A percentile compares a stretch with the other conserved stretches of the same genome.
Evolutionary conservation across 2,113 vertebrate genomes (phyloP).

Genomic region (Pelusios castaneus): DNA sequence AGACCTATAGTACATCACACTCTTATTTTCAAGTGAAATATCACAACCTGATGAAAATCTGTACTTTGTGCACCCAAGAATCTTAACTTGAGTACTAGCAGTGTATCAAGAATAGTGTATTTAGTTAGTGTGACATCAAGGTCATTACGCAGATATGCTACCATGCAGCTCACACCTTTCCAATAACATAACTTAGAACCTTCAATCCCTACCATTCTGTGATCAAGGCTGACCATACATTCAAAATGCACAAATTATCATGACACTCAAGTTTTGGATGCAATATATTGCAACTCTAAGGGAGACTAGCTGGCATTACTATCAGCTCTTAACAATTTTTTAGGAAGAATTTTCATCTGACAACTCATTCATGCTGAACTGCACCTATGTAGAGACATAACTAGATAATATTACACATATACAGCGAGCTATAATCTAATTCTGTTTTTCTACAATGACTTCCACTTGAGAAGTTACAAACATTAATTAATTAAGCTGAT

Average conservation of each 20-base stretch:
- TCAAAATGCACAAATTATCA: neutral
- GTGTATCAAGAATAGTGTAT: neutral
- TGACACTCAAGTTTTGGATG: neutral
- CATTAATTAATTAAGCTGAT: neutral
- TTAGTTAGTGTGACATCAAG: neutral
- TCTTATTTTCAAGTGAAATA: neutral
- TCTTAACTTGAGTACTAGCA: neutral
- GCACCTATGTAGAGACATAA: neutral
- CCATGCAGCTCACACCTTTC: neutral
- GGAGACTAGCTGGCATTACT: neutral
- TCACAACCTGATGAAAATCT: neutral
- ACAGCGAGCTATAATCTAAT: neutral
- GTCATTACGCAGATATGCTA: neutral
- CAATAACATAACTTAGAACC: neutral
- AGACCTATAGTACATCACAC: neutral
- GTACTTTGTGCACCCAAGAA: neutral
- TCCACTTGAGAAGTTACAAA: neutral
- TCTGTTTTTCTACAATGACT: neutral
- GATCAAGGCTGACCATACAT: neutral
- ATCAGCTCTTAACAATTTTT: neutral
- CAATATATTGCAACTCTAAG: neutral
- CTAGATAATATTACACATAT: neutral
- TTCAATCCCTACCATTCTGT: neutral
- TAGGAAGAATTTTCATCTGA: neutral
- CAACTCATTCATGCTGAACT: neutral